Evolutionary conservation across 1,140 invertebrate species (phyloP).

Genomic region (Bathynomus jamesi): DNA sequence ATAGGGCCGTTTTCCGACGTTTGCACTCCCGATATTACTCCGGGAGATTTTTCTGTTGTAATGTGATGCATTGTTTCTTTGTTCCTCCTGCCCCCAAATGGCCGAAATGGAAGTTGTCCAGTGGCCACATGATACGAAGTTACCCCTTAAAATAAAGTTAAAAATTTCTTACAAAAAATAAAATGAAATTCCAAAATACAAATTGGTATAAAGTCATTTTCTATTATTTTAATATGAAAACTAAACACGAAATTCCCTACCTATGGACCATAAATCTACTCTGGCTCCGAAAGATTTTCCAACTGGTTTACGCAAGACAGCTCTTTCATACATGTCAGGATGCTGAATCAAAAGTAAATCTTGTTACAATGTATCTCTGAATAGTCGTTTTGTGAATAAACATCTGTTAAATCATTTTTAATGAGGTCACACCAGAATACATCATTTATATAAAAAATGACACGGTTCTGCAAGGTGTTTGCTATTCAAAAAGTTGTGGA

Average conservation of each 20-base stretch:
- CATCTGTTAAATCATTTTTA: too few relatives aligned
- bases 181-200: too few relatives aligned
- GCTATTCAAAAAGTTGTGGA: too few relatives aligned
- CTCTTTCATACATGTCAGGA: slow-evolving; percentile 93
- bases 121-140: slow-evolving; percentile 95
- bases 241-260: slow-evolving; percentile 40
- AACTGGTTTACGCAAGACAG: slow-evolving; percentile 66
- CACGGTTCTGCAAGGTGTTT: too few relatives aligned
- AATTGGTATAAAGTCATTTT: too few relatives aligned
- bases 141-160: slow-evolving; percentile 50
- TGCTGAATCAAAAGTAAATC: too few relatives aligned
- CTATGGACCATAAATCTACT: slow-evolving; percentile 93
- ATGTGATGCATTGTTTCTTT: slow-evolving; percentile 94
- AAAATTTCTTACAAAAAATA: too few relatives aligned
- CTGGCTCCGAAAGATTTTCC: slow-evolving; percentile 88
- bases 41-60: slow-evolving; percentile 84
- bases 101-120: slow-evolving; percentile 84
- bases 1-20: slow-evolving; percentile 83
- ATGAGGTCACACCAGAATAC: too few relatives aligned
- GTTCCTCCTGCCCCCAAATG: slow-evolving; percentile 87
- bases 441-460: too few relatives aligned
- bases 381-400: too few relatives aligned
- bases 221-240: too few relatives aligned
- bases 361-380: too few relatives aligned
- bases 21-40: slow-evolving; percentile 88